Evolutionary conservation across 2,113 vertebrate species (phyloP), one percentile per base, ranked within the genome.

Genomic region (Excalfactoria chinensis): DNA sequence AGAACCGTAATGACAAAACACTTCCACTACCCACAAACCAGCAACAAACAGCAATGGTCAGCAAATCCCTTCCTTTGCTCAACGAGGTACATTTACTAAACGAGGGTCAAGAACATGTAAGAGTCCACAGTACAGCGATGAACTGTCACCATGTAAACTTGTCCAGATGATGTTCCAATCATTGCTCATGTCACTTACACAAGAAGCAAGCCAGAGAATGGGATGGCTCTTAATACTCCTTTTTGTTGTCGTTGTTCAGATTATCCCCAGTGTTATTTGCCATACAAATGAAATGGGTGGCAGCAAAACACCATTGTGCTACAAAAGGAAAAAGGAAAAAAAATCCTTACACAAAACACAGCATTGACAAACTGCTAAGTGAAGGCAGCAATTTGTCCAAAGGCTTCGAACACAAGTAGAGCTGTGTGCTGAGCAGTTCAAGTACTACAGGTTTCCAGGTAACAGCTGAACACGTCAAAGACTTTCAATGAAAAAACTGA

Each of bases 1-100:
- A 96, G 95, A 97, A 97, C 97, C 91, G 72, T 96, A 98, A 98
- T 97, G 97, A 98, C 98, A 96, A 95, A 98, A 95, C 93, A 98
- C 97, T 97, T 98, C 98, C 97, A 97, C 98, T 97, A 96, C 92
- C 97, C 90, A 96, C 95, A 94, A 93, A 97, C 87, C 91, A 96
- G 98, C 95, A 84, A 97, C 95, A 96, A 97, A 98, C 97, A 98
- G 97, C 86, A 97, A 97, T 89, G 96, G 92, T 96, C 95, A 93
- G 97, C 94, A 97, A 97, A 89, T 97, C 90, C 95, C 96, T 97
- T 97, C 95, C 97, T 96, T 91, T 97, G 91, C 94, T 97, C 98
- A 55, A 93, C 92, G 94, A 97, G 95, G 97, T 97, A 95, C 95
- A 91, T 87, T 93, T 88, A 91, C 93, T 95, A 92, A 85, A 2